Evolutionary conservation across 1,140 invertebrate species (phyloP).

Genomic region (Ostrea edulis): DNA sequence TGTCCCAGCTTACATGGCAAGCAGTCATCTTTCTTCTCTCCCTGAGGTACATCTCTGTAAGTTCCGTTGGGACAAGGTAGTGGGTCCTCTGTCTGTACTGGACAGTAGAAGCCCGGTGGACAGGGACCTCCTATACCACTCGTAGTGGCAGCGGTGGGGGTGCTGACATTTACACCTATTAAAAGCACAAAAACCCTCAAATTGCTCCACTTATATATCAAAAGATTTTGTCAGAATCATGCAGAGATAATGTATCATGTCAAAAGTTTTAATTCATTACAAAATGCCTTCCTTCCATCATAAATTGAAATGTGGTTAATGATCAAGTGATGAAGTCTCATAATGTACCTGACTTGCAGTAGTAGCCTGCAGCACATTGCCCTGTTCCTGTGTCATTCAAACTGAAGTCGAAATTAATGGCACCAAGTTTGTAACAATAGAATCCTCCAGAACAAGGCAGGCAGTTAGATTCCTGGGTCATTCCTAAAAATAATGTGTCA

Average conservation of each 20-base stretch:
- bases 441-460: constrained; percentile 69
- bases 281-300: background rate
- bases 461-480: constrained; percentile 62
- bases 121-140: constrained; percentile 75
- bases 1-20: constrained; percentile 70
- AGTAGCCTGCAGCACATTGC: constrained; percentile 72
- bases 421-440: constrained; percentile 70
- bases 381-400: constrained; percentile 73
- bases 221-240: background rate
- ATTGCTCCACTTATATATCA: background rate
- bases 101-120: constrained; percentile 74
- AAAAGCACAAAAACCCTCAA: background rate
- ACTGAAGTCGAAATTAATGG: constrained; percentile 72
- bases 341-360: constrained; percentile 70
- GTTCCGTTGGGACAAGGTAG: constrained; percentile 72
- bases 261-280: background rate
- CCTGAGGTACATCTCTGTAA: constrained; percentile 67
- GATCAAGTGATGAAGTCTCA: constrained; percentile 41
- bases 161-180: constrained; percentile 73
- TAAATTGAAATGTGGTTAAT: background rate
- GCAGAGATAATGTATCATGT: background rate
- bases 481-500: constrained; percentile 54
- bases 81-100: constrained; percentile 70
- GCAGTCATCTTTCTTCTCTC: constrained; percentile 63
- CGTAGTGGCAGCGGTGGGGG: constrained; percentile 69